Evolutionary conservation across 1,140 invertebrate genomes (phyloP), one percentile per base, ranked within the genome.

Genomic region (Cydia splendana): DNA sequence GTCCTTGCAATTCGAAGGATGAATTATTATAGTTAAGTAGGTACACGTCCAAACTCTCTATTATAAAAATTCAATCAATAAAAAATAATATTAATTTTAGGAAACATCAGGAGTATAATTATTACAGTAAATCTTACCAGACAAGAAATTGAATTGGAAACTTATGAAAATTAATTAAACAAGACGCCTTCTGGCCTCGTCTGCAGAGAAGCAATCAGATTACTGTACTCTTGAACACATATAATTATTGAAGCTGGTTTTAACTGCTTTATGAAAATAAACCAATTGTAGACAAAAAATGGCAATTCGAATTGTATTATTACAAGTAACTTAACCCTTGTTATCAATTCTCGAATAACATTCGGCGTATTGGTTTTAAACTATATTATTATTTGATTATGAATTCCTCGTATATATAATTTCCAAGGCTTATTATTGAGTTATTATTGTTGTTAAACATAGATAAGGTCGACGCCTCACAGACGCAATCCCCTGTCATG

Each of bases 81-180:
- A n/a, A 15, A 62, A 20, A 24, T 18, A 62, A 24, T 20, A 62
- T n/a, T 57, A 24, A 24, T 62, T 20, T 9, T 24, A 2, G 18
- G 57, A 20, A 20, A 18, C 18, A 18, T 24, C 20, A 62, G 18
- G 20, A 62, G 20, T n/a, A 24, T 24, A 62, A 62, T 62, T 62
- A 62, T 24, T 62, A 62, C 20, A 62, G 15, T n/a, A 24, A 62
- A 62, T 62, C 18, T 62, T 24, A 62, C 3, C 57, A 62, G 57
- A 24, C 57, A 62, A 62, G 57, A 62, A 62, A 62, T 62, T 62
- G 20, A 62, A 62, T 62, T 62, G 57, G 20, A 62, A 62, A 62
- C 57, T 62, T 62, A 7, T 62, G 57, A 62, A 62, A 62, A 62
- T 62, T 62, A 62, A 62, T 62, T 62, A 62, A 62, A 20, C 57